phyloP scores from a whole-genome alignment of 1,140 invertebrate species.

The Portunus trituberculatus region DNA sequence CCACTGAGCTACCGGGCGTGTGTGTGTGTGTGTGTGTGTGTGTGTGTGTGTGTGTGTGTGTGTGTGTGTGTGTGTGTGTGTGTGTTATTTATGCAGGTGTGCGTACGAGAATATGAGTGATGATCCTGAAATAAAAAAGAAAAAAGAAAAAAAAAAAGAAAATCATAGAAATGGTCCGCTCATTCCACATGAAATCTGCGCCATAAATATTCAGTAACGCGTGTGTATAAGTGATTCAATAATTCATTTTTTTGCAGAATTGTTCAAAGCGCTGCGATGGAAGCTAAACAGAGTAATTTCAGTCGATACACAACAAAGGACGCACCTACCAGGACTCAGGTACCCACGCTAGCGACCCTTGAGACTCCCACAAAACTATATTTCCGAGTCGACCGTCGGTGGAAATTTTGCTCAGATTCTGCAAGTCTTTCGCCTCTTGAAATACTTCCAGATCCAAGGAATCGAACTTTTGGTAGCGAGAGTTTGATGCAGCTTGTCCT shows the following conservation, averaged over 20 bases:
- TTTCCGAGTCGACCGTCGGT: background rate
- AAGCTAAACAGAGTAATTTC: background rate
- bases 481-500: background rate
- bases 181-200: background rate
- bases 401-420: background rate
- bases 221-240: background rate
- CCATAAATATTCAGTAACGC: background rate
- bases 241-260: background rate
- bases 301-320: background rate
- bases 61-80: too few relatives aligned
- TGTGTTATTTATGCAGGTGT: too few relatives aligned
- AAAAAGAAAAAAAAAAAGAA: background rate
- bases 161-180: background rate
- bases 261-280: background rate
- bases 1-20: too few relatives aligned
- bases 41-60: too few relatives aligned
- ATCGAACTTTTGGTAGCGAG: background rate
- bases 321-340: background rate
- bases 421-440: background rate
- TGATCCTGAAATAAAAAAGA: too few relatives aligned
- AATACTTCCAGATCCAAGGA: background rate
- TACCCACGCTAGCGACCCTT: background rate
- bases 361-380: background rate
- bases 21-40: too few relatives aligned
- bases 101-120: too few relatives aligned